phyloP scores from a whole-genome alignment of 1,140 invertebrate species.

The Drosophila auraria region DNA sequence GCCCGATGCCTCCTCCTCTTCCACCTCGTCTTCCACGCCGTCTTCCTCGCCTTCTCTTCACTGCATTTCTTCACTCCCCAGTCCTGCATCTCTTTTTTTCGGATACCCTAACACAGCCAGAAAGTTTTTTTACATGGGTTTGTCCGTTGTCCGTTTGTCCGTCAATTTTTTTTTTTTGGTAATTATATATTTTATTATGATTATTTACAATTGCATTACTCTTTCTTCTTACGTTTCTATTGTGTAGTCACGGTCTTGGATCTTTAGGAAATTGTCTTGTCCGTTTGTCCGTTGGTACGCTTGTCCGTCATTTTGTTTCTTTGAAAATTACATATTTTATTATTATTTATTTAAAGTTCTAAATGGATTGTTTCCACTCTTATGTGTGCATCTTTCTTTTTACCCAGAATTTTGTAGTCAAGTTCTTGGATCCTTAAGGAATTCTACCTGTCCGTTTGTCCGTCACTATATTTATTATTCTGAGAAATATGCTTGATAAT shows the following conservation, averaged over 20 bases:
- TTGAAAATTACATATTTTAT: neutral
- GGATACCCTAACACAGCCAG: constrained; percentile 5
- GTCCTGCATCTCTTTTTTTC: neutral
- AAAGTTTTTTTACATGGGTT: too few species aligned
- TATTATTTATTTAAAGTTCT: neutral
- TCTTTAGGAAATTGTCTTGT: neutral
- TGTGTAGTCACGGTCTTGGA: neutral
- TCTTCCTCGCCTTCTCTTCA: constrained; percentile 20
- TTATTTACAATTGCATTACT: neutral
- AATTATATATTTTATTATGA: constrained; percentile 15
- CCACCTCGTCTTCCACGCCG: too few species aligned
- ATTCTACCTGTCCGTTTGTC: too few species aligned
- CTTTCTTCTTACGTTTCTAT: neutral
- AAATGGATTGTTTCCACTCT: too few species aligned
- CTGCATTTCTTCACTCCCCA: constrained; percentile 18
- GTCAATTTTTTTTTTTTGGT: neutral
- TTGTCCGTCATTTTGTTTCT: neutral
- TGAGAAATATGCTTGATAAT: too few species aligned
- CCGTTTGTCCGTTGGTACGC: neutral
- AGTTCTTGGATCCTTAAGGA: too few species aligned
- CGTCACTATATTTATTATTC: too few species aligned
- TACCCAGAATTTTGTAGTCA: too few species aligned
- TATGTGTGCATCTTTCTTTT: too few species aligned
- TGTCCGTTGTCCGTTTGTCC: neutral
- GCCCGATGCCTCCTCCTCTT: too few species aligned